Conservation (phyloP, 2,888 invertebrate genomes). For the Stegophylla sp. region DNA sequence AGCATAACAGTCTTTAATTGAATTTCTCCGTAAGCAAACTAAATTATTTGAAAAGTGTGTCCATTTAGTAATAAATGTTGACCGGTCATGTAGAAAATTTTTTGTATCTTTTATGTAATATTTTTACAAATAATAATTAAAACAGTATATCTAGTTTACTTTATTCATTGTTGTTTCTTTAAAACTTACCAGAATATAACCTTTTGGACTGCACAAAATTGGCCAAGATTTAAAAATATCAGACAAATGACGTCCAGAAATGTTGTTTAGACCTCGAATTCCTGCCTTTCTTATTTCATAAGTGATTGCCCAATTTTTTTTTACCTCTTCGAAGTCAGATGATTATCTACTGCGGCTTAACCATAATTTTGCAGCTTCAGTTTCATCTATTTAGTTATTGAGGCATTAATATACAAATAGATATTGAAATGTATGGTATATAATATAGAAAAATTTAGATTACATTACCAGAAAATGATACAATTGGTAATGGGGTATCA, state of each 20-base stretch:
- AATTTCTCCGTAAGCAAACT: neutral
- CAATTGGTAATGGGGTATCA: neutral
- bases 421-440: neutral
- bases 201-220: neutral
- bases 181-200: constrained; percentile 3
- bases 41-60: neutral
- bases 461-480: neutral
- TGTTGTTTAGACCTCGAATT: neutral
- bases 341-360: neutral
- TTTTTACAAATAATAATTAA: no score
- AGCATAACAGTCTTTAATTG: neutral
- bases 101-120: neutral
- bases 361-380: neutral
- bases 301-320: neutral
- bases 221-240: constrained; percentile 13
- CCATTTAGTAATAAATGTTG: neutral
- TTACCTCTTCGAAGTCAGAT: neutral
- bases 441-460: neutral
- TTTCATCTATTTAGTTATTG: constrained; percentile 2
- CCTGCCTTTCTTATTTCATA: neutral
- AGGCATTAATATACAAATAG: neutral
- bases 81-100: neutral
- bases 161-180: neutral
- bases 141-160: neutral
- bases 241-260: neutral